These are phyloP conservation scores for Turdus rufiventris DNA, from an alignment of 2,113 vertebrate species.

Conservation along the genomic window DNA sequence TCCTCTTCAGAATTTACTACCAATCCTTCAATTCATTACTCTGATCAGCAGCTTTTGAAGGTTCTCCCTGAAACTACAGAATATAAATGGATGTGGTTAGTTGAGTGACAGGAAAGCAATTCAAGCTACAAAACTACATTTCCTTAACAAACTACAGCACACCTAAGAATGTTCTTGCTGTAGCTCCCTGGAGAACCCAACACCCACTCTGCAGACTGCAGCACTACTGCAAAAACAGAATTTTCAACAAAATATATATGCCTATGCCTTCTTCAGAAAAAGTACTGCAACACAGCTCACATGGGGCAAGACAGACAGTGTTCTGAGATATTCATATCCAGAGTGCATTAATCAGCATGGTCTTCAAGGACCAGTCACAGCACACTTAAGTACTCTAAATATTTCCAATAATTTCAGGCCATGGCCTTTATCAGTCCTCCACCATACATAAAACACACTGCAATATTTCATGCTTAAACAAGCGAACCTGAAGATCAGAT, in stretches of 20 bases:
- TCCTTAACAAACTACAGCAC: not conserved
- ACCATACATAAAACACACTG: not conserved
- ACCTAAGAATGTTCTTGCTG: not conserved
- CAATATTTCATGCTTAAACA: not conserved
- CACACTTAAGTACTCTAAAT: not conserved
- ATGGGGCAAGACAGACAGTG: not conserved
- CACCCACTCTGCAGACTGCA: not conserved
- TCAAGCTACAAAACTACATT: not conserved
- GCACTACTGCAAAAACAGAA: not conserved
- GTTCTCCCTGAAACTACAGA: not conserved
- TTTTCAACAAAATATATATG: not conserved
- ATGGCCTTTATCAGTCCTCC: not conserved
- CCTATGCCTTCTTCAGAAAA: not conserved
- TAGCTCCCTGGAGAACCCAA: not conserved
- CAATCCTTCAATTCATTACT: not conserved
- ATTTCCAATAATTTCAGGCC: not conserved
- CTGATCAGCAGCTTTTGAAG: not conserved
- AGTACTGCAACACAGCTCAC: not conserved
- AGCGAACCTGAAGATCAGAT: not conserved
- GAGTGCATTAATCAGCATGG: not conserved
- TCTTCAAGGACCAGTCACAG: not conserved
- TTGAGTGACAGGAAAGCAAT: not conserved
- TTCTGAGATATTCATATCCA: not conserved
- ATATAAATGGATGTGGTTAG: not conserved
- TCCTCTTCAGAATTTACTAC: not conserved